Percentiles rank a stretch among this genome's conserved stretches.
Conservation (phyloP, 1,140 invertebrate genomes). For the Chionoecetes opilio region DNA sequence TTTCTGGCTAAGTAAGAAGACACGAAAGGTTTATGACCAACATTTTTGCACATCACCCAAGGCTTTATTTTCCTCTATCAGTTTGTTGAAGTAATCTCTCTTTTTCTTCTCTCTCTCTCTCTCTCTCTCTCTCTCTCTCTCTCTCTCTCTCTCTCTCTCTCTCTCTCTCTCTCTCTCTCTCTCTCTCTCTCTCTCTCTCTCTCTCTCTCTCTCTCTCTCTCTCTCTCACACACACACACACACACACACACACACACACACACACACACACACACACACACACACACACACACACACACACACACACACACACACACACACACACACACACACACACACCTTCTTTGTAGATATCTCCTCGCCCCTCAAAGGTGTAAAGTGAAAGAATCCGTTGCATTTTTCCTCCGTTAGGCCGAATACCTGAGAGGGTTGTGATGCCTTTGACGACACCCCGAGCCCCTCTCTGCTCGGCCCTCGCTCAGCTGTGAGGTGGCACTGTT, state of each 20-base stretch:
- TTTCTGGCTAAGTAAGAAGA: conserved; percentile 45
- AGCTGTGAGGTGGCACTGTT: background rate
- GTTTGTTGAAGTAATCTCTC: background rate
- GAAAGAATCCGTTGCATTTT: conserved; percentile 59
- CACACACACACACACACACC: conserved; percentile 6
- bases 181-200: no score
- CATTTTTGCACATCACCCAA: background rate
- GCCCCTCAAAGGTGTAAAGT: conserved; percentile 73
- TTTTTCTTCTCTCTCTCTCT: no score
- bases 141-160: no score
- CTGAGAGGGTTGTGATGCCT: conserved; percentile 70
- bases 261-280: conserved; percentile 56
- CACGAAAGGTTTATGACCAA: conserved; percentile 30
- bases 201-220: no score
- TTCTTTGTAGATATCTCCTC: conserved; percentile 47
- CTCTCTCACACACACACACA: no score
- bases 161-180: no score
- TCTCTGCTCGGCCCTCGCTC: background rate
- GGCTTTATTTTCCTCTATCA: background rate
- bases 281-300: conserved; percentile 56
- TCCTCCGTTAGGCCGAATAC: conserved; percentile 57
- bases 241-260: conserved; percentile 11
- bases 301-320: conserved; percentile 23
- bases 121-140: no score
- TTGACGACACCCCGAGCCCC: conserved; percentile 32